Conservation (phyloP, 2,797 vertebrate species). For the Gobionotothen gibberifrons region DNA sequence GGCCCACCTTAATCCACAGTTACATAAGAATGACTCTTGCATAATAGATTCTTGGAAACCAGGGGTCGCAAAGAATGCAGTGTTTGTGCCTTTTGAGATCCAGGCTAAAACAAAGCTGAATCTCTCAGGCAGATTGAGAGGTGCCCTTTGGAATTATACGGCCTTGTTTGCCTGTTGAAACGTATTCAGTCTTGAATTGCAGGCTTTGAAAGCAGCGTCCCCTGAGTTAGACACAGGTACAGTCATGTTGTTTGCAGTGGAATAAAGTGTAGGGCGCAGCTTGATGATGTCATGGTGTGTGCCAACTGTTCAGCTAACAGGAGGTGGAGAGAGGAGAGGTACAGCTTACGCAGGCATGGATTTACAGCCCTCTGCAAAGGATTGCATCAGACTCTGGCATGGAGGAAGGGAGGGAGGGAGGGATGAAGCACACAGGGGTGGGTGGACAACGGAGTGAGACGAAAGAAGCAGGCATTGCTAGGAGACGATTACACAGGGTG, state of each 20-base stretch:
- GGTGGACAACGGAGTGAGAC: constrained; percentile 68
- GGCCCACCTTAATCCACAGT: not conserved
- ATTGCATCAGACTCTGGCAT: constrained; percentile 88
- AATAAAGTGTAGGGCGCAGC: constrained; percentile 59
- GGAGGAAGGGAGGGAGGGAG: constrained; percentile 63
- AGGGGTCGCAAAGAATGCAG: not conserved
- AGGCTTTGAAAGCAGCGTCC: not conserved
- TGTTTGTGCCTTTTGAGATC: constrained; percentile 10
- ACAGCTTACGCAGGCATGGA: constrained; percentile 76
- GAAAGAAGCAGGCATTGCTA: constrained; percentile 78
- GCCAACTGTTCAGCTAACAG: constrained; percentile 58
- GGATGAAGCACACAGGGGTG: constrained; percentile 62
- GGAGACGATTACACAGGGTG: constrained; percentile 80
- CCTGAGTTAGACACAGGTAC: constrained; percentile 33
- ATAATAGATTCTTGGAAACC: constrained; percentile 10
- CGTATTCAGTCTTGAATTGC: constrained; percentile 11
- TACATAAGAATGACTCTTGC: constrained; percentile 13
- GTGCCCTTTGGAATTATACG: not conserved
- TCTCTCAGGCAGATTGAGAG: constrained; percentile 17
- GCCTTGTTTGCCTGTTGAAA: constrained; percentile 6
- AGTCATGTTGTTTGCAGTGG: constrained; percentile 41
- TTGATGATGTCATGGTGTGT: constrained; percentile 76
- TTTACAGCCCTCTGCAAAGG: constrained; percentile 87
- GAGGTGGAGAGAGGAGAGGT: constrained; percentile 63
- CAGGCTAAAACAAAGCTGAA: not conserved